Evolutionary conservation across 1,140 invertebrate genomes (phyloP).

Genomic region (Pogonus chalceus): DNA sequence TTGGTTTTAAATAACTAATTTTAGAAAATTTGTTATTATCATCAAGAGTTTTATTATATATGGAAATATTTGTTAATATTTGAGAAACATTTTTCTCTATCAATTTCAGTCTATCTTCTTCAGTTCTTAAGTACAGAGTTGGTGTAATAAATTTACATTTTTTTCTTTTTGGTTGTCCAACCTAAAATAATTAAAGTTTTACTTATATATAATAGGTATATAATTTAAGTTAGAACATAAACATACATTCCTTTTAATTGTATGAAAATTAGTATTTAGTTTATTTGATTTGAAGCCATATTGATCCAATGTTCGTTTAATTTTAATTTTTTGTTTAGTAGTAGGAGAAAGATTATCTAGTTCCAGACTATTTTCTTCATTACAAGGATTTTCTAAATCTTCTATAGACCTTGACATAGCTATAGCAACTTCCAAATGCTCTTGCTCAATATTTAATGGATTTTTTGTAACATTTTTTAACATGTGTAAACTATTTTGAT

Average conservation of each 20-base stretch:
- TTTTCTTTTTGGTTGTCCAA: slow-evolving; percentile 15
- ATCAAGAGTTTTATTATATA: neutral
- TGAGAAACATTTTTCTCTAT: slow-evolving; percentile 25
- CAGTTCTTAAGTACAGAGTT: slow-evolving; percentile 20
- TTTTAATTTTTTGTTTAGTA: slow-evolving; percentile 18
- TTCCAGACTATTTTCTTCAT: slow-evolving; percentile 13
- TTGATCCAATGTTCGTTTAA: slow-evolving; percentile 25
- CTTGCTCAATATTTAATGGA: no score
- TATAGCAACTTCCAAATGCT: slow-evolving; percentile 44
- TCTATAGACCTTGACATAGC: slow-evolving; percentile 42
- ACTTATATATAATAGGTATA: neutral
- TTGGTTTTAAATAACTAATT: neutral
- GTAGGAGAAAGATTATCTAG: slow-evolving; percentile 14
- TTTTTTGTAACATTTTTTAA: no score
- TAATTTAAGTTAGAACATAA: slow-evolving; percentile 2
- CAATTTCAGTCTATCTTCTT: slow-evolving; percentile 22
- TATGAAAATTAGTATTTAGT: slow-evolving; percentile 27
- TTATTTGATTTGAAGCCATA: slow-evolving; percentile 29
- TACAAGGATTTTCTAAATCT: slow-evolving; percentile 20
- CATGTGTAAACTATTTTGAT: no score
- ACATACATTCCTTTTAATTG: slow-evolving; percentile 24
- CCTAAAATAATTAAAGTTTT: slow-evolving; percentile 1
- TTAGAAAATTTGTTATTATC: neutral
- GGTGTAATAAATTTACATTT: slow-evolving; percentile 28
- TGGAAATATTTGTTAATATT: slow-evolving; percentile 18